A percentile compares a stretch with the other conserved stretches of the same genome.
These are phyloP conservation scores for Leptopilina syphax DNA, from an alignment of 2,888 invertebrate genomes.

Conservation along the genomic window DNA sequence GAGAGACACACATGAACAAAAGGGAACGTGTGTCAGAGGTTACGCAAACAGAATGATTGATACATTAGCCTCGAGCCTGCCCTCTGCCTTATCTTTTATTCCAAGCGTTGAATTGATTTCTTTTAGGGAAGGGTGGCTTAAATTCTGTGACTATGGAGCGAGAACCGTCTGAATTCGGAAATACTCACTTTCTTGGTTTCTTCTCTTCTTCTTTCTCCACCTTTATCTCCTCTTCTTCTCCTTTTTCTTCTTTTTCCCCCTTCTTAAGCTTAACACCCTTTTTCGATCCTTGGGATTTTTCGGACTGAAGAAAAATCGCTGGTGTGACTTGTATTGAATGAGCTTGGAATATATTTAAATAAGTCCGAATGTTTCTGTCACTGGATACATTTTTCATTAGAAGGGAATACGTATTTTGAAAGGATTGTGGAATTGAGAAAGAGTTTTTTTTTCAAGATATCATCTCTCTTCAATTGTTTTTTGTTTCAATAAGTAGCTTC, in stretches of 20 bases:
- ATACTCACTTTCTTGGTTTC: slow-evolving; percentile 35
- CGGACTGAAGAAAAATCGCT: slow-evolving; percentile 5
- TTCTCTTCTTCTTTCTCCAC: slow-evolving; percentile 43
- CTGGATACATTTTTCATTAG: slow-evolving; percentile 16
- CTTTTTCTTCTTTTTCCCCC: slow-evolving; percentile 44
- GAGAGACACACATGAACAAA: slow-evolving; percentile 39
- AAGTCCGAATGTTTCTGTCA: background rate
- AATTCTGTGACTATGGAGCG: background rate
- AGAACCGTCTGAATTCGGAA: slow-evolving; percentile 30
- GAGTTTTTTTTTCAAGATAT: background rate
- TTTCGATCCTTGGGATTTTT: background rate
- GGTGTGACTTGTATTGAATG: slow-evolving; percentile 27
- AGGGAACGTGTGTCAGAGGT: slow-evolving; percentile 69
- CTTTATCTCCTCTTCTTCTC: slow-evolving; percentile 29
- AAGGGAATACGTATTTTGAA: background rate
- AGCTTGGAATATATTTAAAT: slow-evolving; percentile 31
- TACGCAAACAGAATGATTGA: slow-evolving; percentile 74
- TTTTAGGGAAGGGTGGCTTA: slow-evolving; percentile 42
- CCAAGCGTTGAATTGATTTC: slow-evolving; percentile 63
- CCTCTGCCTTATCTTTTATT: slow-evolving; percentile 67
- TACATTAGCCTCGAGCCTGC: slow-evolving; percentile 67
- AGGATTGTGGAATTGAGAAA: background rate
- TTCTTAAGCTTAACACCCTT: slow-evolving; percentile 49
- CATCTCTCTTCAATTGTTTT: no score
- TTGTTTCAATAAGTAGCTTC: no score